Evolutionary conservation across 2,797 vertebrate genomes (phyloP), one percentile per base, ranked within the genome.

Genomic region (Discoglossus pictus): DNA sequence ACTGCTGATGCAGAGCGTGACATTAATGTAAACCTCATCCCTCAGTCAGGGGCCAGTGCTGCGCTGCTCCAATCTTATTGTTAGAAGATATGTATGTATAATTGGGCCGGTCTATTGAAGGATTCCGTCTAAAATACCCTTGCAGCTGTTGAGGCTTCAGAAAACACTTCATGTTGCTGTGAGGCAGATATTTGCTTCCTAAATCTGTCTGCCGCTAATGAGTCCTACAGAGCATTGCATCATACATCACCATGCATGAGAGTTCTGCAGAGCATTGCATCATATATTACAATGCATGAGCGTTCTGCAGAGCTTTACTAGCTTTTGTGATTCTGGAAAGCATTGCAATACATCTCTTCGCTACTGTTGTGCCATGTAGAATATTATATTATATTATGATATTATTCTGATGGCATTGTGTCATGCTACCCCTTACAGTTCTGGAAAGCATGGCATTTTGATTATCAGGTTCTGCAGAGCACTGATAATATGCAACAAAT

Each of bases 1-100:
- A 70, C 17, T 25, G 44, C 60, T 64, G 60, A 71, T 71, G 60
- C 39, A 71, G 50, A 56, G 9, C 21, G n/a, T 47, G 50, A 8
- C 18, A 39, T 46, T 40, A 24, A 47, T 47, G 24, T 62, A 69
- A 55, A 59, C 60, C 56, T 43, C 42, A 35, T 31, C 23, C 31
- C 50, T 61, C 50, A 36, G 11, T 23, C 64, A 51, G 23, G 23
- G 35, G 13, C 44, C 55, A 44, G 17, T 11, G 17, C 27, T 21
- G 40, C 24, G 11, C 50, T 52, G 17, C 50, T 35, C 23, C 25
- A 40, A 21, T 27, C 35, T 24, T 40, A 18, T 16, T n/a, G 15
- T n/a, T 44, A 44, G 42, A 15, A 7, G n/a, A 43, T 34, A 15
- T 21, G 25, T 34, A 15, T 21, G 25, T 34, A 47, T 27, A 20